Percentiles rank a stretch among this genome's conserved stretches.
Conservation (phyloP, 2,888 invertebrate genomes). For the Tiliacea citrago region DNA sequence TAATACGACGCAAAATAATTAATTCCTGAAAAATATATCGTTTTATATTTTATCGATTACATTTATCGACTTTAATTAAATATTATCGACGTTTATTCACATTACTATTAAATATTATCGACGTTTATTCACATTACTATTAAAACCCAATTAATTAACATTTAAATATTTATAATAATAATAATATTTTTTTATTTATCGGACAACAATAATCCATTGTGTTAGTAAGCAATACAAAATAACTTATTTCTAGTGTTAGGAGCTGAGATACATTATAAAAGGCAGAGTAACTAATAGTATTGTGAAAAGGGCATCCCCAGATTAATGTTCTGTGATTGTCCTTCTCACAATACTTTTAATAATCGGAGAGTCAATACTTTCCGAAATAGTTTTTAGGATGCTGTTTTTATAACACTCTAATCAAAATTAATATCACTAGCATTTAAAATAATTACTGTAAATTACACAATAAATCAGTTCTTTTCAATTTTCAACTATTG, state of each 20-base stretch:
- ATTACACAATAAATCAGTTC: constrained; percentile 33
- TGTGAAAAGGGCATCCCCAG: no score
- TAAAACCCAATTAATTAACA: neutral
- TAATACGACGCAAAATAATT: neutral
- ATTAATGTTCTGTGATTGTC: no score
- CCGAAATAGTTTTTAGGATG: no score
- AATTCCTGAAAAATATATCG: neutral
- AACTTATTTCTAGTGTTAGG: no score
- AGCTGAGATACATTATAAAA: no score
- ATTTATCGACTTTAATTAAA: neutral
- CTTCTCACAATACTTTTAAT: no score
- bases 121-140: neutral
- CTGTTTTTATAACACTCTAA: no score
- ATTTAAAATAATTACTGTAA: constrained; percentile 37
- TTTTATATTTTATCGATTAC: neutral
- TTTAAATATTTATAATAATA: neutral
- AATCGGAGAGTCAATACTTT: no score
- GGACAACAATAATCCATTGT: no score
- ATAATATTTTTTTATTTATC: no score
- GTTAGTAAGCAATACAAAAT: no score
- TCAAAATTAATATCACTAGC: constrained; percentile 9
- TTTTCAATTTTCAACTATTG: constrained; percentile 52
- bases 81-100: neutral
- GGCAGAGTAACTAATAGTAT: no score
- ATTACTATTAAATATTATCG: neutral